Base-by-base conservation (phyloP, 2,797 vertebrate species). In the Molossus molossus region DNA sequence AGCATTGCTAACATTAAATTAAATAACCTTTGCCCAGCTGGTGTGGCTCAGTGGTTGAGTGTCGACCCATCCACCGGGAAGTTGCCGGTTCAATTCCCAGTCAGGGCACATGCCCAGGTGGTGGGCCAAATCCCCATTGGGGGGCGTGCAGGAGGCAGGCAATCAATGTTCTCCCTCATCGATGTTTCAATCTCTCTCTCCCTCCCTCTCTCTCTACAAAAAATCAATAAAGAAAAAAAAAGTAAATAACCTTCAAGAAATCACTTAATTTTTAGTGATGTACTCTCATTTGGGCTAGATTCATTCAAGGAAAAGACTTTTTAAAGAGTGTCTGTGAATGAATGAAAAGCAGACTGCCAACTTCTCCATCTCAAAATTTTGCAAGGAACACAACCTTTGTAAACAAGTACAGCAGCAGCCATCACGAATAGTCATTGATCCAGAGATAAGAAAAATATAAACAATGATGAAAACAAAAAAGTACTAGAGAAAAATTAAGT, bases 201-300 rank as follows among this genome's bases (percentile, higher is more conserved):
- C 3, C 40, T 45, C 6, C 40, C 40, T 45, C 3, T 5, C 40
- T 45, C 40, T 45, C 40, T 45, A 45, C 3, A 45, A 45, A 45
- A 45, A 45, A 45, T 45, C 40, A 45, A 45, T 45, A 45, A 45
- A 45, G 5, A 45, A 45, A 45, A 3, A 45, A 45, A 94, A 86
- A 70, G 18, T 89, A 96, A 90, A 77, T 70, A 91, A 76, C 13
- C 21, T 65, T 60, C 29, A 75, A 53, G 18, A 83, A 84, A 25
- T 67, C 60, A 87, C 70, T 94, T 81, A 77, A 64, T 86, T 94
- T 94, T 94, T 77, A 91, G 60, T 50, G n/a, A 69, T n/a, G 91
- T 91, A 29, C 37, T 75, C n/a, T 73, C 37, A 91, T 40, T 48
- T 72, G 82, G 81, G 17, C 3, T 90, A 80, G 64, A 27, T 62